A percentile compares a stretch with the other conserved stretches of the same genome.
Evolutionary conservation across 2,797 vertebrate species (phyloP).

Genomic region (Syndactyla subalaris): DNA sequence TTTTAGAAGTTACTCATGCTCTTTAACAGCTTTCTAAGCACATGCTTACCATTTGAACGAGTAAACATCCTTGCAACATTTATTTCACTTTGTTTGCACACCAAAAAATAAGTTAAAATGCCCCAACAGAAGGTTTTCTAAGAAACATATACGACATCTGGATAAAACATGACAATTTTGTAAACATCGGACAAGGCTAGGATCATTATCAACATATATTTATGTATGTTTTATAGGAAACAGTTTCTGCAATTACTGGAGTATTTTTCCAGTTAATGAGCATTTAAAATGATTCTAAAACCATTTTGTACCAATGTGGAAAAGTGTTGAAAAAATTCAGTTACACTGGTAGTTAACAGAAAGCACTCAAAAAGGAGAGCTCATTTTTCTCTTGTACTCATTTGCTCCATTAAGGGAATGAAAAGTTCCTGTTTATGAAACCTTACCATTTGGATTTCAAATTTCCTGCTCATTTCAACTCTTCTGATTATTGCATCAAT

Average conservation of each 20-base stretch:
- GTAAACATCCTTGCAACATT: background rate
- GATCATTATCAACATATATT: background rate
- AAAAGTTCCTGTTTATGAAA: background rate
- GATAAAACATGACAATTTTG: background rate
- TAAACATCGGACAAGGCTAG: background rate
- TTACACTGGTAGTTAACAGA: background rate
- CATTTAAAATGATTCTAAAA: constrained; percentile 3
- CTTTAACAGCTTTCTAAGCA: background rate
- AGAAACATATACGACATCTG: background rate
- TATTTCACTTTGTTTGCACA: background rate
- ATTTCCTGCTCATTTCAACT: background rate
- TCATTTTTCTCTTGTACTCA: background rate
- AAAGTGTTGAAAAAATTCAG: background rate
- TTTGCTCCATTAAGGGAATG: background rate
- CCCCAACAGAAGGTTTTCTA: background rate
- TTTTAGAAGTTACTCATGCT: background rate
- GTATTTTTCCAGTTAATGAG: background rate
- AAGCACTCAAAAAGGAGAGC: background rate
- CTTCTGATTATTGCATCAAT: background rate
- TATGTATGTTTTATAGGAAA: background rate
- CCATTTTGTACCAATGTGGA: background rate
- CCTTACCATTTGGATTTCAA: background rate
- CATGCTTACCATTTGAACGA: background rate
- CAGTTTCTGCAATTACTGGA: background rate
- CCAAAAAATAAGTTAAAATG: background rate